Evolutionary conservation across 2,113 vertebrate species (phyloP), one percentile per base, ranked within the genome.

Genomic region (Cairina moschata): DNA sequence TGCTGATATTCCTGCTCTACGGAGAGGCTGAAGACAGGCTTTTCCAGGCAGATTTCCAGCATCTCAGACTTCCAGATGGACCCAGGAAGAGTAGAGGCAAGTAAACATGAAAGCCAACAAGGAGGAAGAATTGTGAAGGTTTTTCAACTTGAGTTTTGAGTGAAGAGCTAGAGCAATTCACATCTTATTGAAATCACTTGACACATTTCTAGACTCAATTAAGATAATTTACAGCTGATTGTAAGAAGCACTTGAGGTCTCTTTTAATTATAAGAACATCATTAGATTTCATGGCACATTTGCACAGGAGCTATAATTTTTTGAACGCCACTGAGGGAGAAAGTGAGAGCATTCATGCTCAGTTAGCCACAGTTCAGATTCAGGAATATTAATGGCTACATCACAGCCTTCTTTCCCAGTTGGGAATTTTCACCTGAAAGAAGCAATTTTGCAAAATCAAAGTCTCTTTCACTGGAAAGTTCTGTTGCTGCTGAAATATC

Each of bases 211-310:
- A 74, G 28, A 85, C 55, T 92, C 78, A 95, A 74, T 94, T 96
- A 95, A 77, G 74, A 77, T 92, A 95, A 97, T 93, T 93, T 95
- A 96, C 91, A 92, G 86, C 69, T 83, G 86, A 79, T 95, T 89
- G 62, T 91, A 84, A 17, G 63, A 92, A 94, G 62, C 83, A 94
- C 77, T 96, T 84, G 77, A 90, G 81, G 93, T 97, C 86, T 96
- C 93, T 94, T 90, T 94, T 96, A 95, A 96, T 97, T 96, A 92
- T 75, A 90, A 95, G 93, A 84, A 92, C 95, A 96, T 94, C 91
- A 92, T 97, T 93, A 91, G 77, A 94, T 95, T 96, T 96, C 92
- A 92, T 85, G 93, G 91, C 89, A 93, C 91, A 96, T 94, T 96
- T 96, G 44, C 92, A 82, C 80, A 94, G 80, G 83, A 95, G 88